Base-by-base conservation (phyloP, 2,797 vertebrate species). In the Parauchenoglanis ngamensis region DNA sequence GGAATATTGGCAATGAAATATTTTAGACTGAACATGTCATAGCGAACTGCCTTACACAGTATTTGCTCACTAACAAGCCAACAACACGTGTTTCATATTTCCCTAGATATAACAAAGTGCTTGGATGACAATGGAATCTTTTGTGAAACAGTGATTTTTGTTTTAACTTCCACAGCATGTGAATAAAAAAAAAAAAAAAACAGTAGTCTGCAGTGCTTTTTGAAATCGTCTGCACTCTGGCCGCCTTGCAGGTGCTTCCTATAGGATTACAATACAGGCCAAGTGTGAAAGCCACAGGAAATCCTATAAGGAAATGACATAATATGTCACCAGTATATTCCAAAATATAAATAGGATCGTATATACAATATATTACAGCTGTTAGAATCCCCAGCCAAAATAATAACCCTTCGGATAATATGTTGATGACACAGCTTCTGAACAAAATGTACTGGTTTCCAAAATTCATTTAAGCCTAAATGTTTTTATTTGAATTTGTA, bases 261-360 rank as follows among this genome's bases (percentile, higher is more conserved):
- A 44, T 46, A 61, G 57, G 6, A 44, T 80, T 44, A 46, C 5
- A 61, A 15, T 63, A 63, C 12, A 61, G 15, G 57, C 12, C 57
- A 80, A 80, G 4, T 15, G 78, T 80, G 6, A 80, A 80, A 63
- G 57, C 35, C n/a, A 15, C 23, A 44, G 35, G 78, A 80, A n/a
- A 80, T 80, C 11, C 57, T 61, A 61, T n/a, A 80, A 25, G 35
- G 35, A 61, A 80, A 59, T 80, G 35, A 61, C 57, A 59, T 59
- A 61, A 80, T 61, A 31, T 56, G 52, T 21, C 56, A n/a, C 31
- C 12, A 61, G 35, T 61, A 44, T 80, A 61, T 61, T 25, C 5
- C 23, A 25, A 61, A 61, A 44, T 80, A 80, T 44, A 63, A 61
- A 80, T 61, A 46, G 78, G n/a, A 80, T 31, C 35, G 57, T 61